A percentile compares a stretch with the other conserved stretches of the same genome.
phyloP scores from a whole-genome alignment of 1,140 invertebrate genomes.

The Dendroctonus valens region DNA sequence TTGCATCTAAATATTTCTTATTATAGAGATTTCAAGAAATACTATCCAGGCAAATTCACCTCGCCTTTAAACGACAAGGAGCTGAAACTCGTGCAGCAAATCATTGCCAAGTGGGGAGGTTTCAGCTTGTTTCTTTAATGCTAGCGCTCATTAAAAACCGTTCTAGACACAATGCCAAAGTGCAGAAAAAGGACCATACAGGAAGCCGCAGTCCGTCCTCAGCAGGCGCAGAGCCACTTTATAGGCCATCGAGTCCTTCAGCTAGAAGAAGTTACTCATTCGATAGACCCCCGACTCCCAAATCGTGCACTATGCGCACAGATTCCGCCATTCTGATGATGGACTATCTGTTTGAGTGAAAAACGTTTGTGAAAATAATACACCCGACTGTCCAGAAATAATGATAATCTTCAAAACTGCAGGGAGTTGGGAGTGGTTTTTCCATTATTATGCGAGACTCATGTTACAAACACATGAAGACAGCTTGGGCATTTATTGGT shows the following conservation, averaged over 20 bases:
- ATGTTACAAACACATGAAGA: too few relatives aligned
- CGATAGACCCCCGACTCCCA: neutral
- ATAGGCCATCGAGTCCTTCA: conserved; percentile 15
- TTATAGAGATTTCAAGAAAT: conserved; percentile 25
- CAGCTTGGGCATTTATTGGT: too few relatives aligned
- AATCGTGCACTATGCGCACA: neutral
- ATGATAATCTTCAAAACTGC: neutral
- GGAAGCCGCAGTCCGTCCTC: neutral
- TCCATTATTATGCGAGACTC: too few relatives aligned
- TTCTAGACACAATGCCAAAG: conserved; percentile 20
- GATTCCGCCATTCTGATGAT: conserved; percentile 27
- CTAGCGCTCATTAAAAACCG: neutral
- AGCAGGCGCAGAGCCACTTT: neutral
- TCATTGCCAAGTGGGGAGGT: conserved; percentile 31
- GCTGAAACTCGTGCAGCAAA: conserved; percentile 24
- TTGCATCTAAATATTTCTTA: neutral
- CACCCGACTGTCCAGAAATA: neutral
- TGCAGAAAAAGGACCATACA: conserved; percentile 8
- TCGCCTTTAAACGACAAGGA: conserved; percentile 33
- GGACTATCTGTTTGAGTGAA: conserved; percentile 5
- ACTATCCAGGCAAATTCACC: conserved; percentile 4
- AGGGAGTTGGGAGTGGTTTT: too few relatives aligned
- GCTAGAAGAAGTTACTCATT: neutral
- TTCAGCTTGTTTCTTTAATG: neutral
- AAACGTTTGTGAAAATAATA: neutral